These are phyloP conservation scores for Aplodontia rufa DNA, from an alignment of 2,113 vertebrate genomes.

Conservation along the genomic window DNA sequence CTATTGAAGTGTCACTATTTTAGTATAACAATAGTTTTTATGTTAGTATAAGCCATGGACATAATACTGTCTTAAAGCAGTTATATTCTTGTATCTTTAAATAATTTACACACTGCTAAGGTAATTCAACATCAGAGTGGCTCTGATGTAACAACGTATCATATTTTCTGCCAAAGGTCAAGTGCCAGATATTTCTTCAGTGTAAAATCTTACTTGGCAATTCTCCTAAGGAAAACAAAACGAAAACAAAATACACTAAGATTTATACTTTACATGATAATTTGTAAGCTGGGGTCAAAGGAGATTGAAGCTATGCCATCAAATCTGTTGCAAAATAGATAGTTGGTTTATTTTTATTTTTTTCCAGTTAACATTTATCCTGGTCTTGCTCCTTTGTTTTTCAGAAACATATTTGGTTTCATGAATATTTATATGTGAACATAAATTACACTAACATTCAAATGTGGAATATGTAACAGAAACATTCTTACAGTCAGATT, in stretches of 20 bases:
- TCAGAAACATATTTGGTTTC: constrained; percentile 1
- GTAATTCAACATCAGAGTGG: constrained; percentile 66
- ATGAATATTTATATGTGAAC: constrained; percentile 36
- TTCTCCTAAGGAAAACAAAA: constrained; percentile 55
- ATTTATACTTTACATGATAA: constrained; percentile 1
- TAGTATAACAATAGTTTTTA: neutral
- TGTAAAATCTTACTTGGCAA: constrained; percentile 63
- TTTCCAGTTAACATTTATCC: neutral
- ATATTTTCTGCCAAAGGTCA: constrained; percentile 64
- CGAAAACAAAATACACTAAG: neutral
- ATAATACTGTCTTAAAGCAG: constrained; percentile 48
- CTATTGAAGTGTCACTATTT: neutral
- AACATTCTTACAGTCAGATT: neutral
- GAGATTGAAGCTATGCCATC: neutral
- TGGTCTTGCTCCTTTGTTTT: constrained; percentile 25
- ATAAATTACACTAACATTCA: constrained; percentile 18
- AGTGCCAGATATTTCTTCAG: constrained; percentile 52
- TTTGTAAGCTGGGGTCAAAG: constrained; percentile 1
- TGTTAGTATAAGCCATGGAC: constrained; percentile 18
- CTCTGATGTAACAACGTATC: constrained; percentile 60
- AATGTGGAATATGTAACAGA: neutral
- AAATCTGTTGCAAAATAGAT: neutral
- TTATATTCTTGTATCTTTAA: constrained; percentile 39
- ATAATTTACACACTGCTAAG: constrained; percentile 58
- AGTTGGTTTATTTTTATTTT: neutral